phyloP scores from a whole-genome alignment of 2,113 vertebrate species.

The Globicephala melas region DNA sequence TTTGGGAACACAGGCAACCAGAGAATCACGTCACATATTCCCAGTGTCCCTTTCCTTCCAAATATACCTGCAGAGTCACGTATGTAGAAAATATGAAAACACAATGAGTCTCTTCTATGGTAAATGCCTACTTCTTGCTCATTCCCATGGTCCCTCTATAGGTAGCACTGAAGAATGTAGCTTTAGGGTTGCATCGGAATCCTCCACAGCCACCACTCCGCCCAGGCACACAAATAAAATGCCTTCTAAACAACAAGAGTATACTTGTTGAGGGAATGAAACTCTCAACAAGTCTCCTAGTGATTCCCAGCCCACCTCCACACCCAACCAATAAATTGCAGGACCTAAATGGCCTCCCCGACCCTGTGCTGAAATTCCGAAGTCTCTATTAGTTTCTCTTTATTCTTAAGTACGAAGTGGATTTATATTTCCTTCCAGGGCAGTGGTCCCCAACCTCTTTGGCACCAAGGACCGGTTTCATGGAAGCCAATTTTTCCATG shows the following conservation, averaged over 20 bases:
- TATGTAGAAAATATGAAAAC: not conserved
- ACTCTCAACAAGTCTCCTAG: not conserved
- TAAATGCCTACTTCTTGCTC: not conserved
- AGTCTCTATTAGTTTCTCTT: not conserved
- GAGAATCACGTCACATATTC: not conserved
- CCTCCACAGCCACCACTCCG: accelerated
- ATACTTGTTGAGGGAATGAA: not conserved
- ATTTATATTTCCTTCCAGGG: not conserved
- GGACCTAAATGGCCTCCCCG: accelerated
- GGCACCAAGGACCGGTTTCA: too few species aligned
- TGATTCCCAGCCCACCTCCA: not conserved
- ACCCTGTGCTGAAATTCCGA: not conserved
- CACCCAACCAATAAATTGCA: not conserved
- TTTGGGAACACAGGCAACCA: not conserved
- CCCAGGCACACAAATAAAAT: not conserved
- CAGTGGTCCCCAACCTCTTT: too few species aligned
- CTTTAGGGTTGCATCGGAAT: not conserved
- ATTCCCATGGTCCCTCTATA: not conserved
- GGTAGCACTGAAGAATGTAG: not conserved
- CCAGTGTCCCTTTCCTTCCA: not conserved
- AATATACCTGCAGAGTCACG: not conserved
- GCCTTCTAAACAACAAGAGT: not conserved
- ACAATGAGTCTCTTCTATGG: not conserved
- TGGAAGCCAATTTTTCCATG: too few species aligned
- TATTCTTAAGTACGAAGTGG: not conserved